Evolutionary conservation across 1,140 invertebrate species (phyloP).

Genomic region (Branchinecta lynchi): DNA sequence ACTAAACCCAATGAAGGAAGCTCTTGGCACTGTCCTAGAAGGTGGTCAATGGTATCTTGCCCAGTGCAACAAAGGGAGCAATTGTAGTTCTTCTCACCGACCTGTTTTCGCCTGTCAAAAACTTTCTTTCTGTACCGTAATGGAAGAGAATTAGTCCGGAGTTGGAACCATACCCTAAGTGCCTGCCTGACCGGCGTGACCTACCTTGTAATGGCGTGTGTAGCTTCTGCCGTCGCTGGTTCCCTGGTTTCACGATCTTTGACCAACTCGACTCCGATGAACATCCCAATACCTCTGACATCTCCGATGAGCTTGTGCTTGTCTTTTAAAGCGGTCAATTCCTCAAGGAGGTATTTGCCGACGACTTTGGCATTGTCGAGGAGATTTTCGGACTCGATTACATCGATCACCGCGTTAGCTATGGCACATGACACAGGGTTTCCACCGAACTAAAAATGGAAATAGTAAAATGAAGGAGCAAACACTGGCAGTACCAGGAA

Average conservation of each 20-base stretch:
- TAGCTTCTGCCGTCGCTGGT: slow-evolving; percentile 66
- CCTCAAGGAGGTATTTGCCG: slow-evolving; percentile 57
- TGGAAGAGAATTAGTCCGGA: too few relatives aligned
- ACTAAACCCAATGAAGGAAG: too few relatives aligned
- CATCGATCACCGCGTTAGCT: slow-evolving; percentile 83
- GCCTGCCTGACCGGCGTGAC: slow-evolving; percentile 7
- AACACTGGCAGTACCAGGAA: too few relatives aligned
- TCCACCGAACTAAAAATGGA: slow-evolving; percentile 62
- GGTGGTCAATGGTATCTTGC: too few relatives aligned
- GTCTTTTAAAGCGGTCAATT: slow-evolving; percentile 49
- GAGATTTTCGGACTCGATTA: slow-evolving; percentile 74
- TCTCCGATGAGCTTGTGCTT: slow-evolving; percentile 70
- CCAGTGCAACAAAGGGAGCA: too few relatives aligned
- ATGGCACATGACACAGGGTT: slow-evolving; percentile 95
- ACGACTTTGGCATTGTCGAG: slow-evolving; percentile 62
- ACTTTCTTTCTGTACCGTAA: too few relatives aligned
- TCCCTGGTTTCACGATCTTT: slow-evolving; percentile 53
- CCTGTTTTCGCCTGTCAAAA: too few relatives aligned
- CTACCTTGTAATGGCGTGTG: slow-evolving; percentile 57
- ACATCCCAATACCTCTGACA: slow-evolving; percentile 73
- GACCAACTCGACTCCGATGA: slow-evolving; percentile 87
- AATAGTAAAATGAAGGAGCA: too few relatives aligned
- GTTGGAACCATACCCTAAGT: too few relatives aligned
- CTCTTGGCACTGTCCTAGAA: too few relatives aligned
- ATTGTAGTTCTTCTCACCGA: too few relatives aligned